Conservation (phyloP, 1,140 invertebrate genomes). For the Argopecten irradians region DNA sequence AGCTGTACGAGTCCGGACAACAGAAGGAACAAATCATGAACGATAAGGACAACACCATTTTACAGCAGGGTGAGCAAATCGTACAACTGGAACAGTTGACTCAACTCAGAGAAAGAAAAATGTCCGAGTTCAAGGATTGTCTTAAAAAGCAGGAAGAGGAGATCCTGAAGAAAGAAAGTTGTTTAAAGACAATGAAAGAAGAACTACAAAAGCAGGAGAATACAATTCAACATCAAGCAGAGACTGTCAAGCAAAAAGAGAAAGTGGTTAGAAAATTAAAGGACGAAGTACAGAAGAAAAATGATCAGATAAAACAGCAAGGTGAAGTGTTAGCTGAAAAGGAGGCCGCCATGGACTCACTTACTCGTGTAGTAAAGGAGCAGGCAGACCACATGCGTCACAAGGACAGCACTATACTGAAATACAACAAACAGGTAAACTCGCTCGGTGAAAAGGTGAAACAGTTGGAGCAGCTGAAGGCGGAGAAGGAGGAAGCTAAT, state of each 20-base stretch:
- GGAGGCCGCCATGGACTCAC: neutral
- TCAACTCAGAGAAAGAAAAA: conserved; percentile 39
- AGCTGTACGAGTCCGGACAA: conserved; percentile 47
- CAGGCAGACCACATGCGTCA: neutral
- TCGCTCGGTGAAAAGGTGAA: neutral
- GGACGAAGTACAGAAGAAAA: neutral
- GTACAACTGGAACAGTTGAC: conserved; percentile 36
- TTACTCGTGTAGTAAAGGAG: neutral
- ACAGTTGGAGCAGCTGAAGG: neutral
- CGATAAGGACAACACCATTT: conserved; percentile 2
- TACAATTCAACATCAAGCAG: neutral
- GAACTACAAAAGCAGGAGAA: conserved; percentile 32
- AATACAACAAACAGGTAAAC: neutral
- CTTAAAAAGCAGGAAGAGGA: conserved; percentile 35
- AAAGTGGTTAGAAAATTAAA: neutral
- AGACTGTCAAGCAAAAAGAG: conserved; percentile 29
- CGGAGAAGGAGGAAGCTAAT: neutral
- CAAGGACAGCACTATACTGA: neutral
- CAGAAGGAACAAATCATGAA: conserved; percentile 35
- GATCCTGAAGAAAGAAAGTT: conserved; percentile 39
- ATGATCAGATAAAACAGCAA: neutral
- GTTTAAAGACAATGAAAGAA: conserved; percentile 35
- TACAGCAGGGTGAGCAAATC: conserved; percentile 33
- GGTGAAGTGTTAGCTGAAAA: neutral
- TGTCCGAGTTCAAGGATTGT: conserved; percentile 31